Conservation (phyloP, 1,140 invertebrate species). For the Laupala kohalensis region DNA sequence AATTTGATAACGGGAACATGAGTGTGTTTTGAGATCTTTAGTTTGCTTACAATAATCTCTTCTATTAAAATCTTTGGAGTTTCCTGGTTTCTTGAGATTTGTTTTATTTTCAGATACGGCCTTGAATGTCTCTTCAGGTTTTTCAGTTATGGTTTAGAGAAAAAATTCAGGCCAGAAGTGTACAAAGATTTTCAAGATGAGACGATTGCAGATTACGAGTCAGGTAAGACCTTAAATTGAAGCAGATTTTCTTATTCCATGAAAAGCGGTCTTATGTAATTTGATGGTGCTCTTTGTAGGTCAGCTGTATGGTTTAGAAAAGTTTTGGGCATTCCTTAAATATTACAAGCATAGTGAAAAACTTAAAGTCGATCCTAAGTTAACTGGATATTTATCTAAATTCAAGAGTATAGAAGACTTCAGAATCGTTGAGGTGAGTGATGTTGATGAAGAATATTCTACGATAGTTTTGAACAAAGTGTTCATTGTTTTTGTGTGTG, state of each 20-base stretch:
- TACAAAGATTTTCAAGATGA: conserved; percentile 94
- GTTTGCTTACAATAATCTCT: not conserved
- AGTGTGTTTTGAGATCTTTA: not conserved
- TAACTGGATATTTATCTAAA: conserved; percentile 68
- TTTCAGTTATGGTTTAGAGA: conserved; percentile 95
- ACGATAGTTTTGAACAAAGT: not conserved
- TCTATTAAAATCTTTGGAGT: too few species aligned
- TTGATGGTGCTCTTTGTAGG: conserved; percentile 37
- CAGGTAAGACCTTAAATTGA: conserved; percentile 35
- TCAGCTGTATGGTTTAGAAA: conserved; percentile 94
- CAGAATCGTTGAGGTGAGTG: conserved; percentile 51
- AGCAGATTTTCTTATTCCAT: not conserved
- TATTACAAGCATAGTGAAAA: conserved; percentile 72
- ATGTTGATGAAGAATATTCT: not conserved
- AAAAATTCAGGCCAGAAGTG: conserved; percentile 80
- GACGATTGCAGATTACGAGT: conserved; percentile 82
- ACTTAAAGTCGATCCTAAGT: conserved; percentile 64
- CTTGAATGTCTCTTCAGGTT: conserved; percentile 97
- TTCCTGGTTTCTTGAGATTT: too few species aligned
- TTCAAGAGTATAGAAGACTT: conserved; percentile 96
- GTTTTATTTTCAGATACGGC: conserved; percentile 51
- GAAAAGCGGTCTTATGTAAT: not conserved
- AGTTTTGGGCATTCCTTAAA: conserved; percentile 97
- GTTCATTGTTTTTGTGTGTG: not conserved
- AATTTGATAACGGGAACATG: not conserved